phyloP scores from a whole-genome alignment of 2,888 invertebrate species.

The Rhopalosiphum nymphaeae region DNA sequence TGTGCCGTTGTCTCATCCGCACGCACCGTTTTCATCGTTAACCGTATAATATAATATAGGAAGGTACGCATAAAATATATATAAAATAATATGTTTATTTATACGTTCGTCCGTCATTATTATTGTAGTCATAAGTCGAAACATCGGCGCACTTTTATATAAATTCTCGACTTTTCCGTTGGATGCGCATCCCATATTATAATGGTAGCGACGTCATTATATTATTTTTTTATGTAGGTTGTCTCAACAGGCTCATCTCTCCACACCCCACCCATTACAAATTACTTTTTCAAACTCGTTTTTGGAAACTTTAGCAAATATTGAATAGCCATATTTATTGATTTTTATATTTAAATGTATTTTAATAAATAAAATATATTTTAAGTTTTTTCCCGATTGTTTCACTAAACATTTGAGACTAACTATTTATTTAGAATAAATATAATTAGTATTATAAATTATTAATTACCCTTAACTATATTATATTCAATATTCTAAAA shows the following conservation, averaged over 20 bases:
- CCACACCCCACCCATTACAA: neutral
- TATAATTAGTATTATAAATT: neutral
- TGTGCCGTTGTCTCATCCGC: neutral
- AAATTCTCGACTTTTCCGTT: neutral
- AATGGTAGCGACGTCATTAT: neutral
- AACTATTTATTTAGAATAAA: neutral
- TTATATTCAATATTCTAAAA: neutral
- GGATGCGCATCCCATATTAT: neutral
- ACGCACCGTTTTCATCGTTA: neutral
- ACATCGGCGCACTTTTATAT: neutral
- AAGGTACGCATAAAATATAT: neutral
- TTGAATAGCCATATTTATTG: neutral
- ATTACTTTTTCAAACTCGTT: neutral
- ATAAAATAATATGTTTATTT: neutral
- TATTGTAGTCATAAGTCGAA: neutral
- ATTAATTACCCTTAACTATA: neutral
- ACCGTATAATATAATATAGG: neutral
- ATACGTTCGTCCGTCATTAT: neutral
- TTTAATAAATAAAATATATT: neutral
- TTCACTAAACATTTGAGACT: neutral
- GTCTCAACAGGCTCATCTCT: neutral
- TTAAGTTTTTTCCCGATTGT: neutral
- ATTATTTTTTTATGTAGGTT: neutral
- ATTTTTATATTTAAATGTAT: neutral
- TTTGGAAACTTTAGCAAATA: neutral